These are phyloP conservation scores for Phymatocera aterrima DNA, from an alignment of 2,888 invertebrate species.

Conservation along the genomic window DNA sequence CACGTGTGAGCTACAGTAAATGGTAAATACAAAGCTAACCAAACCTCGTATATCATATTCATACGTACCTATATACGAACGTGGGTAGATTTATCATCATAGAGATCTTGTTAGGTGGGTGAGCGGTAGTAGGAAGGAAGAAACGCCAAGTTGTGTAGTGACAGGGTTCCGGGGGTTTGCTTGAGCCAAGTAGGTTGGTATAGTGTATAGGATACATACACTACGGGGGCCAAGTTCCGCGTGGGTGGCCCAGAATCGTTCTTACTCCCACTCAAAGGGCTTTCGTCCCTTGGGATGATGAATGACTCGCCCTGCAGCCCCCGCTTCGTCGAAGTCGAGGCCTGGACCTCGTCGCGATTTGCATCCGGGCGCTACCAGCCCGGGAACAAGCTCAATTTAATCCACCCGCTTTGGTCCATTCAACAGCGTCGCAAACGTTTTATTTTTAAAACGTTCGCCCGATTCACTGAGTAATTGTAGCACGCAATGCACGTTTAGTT, in stretches of 20 bases:
- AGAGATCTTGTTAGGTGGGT: slow-evolving; percentile 31
- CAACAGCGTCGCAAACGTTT: neutral
- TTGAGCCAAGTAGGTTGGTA: neutral
- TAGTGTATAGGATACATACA: slow-evolving; percentile 1
- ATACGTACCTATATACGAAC: neutral
- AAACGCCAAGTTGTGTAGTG: slow-evolving; percentile 29
- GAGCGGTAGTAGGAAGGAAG: slow-evolving; percentile 28
- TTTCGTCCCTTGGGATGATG: slow-evolving; percentile 59
- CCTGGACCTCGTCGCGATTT: slow-evolving; percentile 36
- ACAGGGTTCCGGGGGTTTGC: slow-evolving; percentile 12
- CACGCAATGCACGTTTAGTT: too few relatives aligned
- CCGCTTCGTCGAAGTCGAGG: slow-evolving; percentile 46
- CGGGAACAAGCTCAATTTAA: slow-evolving; percentile 18
- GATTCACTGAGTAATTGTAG: neutral
- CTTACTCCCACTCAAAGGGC: slow-evolving; percentile 36
- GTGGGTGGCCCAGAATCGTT: slow-evolving; percentile 66
- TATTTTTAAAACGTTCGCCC: neutral
- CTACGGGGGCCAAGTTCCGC: slow-evolving; percentile 55
- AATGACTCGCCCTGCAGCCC: slow-evolving; percentile 61
- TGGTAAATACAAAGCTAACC: neutral
- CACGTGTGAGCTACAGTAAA: neutral
- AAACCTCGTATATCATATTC: neutral
- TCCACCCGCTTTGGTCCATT: neutral
- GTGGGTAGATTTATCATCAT: slow-evolving; percentile 24
- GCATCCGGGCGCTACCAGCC: slow-evolving; percentile 39